A percentile compares a stretch with the other conserved stretches of the same genome.
Conservation (phyloP, 2,113 vertebrate genomes). For the Amphiprion ocellaris region DNA sequence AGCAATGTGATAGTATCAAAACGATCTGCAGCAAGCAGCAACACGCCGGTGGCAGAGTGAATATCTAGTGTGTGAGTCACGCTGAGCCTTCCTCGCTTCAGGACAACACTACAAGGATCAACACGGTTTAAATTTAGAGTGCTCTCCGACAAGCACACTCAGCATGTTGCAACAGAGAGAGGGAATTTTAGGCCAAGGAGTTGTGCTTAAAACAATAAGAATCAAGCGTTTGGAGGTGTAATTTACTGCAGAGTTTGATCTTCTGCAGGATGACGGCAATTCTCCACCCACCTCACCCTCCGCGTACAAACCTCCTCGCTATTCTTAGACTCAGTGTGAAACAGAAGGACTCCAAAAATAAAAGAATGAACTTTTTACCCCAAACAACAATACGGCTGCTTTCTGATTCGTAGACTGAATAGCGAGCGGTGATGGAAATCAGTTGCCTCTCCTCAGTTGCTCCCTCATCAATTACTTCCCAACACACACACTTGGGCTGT, state of each 20-base stretch:
- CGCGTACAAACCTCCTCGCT: constrained; percentile 45
- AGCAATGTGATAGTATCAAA: constrained; percentile 10
- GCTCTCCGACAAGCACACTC: constrained; percentile 57
- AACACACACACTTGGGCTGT: not conserved
- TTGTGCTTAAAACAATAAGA: no score
- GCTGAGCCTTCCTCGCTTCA: constrained; percentile 34
- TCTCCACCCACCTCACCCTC: constrained; percentile 52
- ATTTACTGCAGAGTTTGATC: constrained; percentile 58
- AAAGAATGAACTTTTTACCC: constrained; percentile 80
- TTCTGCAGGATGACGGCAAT: constrained; percentile 64
- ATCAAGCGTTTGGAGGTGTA: constrained; percentile 8
- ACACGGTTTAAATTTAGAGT: constrained; percentile 66
- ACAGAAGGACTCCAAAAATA: constrained; percentile 73
- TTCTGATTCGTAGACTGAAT: constrained; percentile 65
- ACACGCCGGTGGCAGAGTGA: constrained; percentile 42
- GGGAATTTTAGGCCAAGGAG: constrained; percentile 37
- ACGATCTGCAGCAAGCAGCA: constrained; percentile 26
- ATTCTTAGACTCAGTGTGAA: constrained; percentile 71
- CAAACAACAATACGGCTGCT: constrained; percentile 66
- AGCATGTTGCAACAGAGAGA: constrained; percentile 39
- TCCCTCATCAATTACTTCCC: constrained; percentile 51
- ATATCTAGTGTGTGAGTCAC: constrained; percentile 66
- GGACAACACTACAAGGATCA: constrained; percentile 53
- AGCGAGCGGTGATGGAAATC: constrained; percentile 77
- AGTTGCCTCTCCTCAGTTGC: constrained; percentile 82